Evolutionary conservation across 1,140 invertebrate species (phyloP).

Genomic region (Penaeus indicus): DNA sequence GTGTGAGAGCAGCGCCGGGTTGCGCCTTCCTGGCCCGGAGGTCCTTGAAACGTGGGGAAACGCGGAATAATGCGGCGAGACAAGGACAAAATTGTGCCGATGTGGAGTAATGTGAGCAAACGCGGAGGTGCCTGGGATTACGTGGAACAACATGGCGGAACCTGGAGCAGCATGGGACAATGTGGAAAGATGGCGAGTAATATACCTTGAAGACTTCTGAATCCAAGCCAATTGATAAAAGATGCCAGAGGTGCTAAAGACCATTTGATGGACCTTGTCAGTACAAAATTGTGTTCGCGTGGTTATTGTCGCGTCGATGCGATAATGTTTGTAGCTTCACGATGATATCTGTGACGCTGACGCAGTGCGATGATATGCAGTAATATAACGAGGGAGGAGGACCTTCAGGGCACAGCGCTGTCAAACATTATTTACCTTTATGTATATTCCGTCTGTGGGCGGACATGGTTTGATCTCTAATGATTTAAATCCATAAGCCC

Average conservation of each 20-base stretch:
- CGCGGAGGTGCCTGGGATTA: slow-evolving; percentile 2
- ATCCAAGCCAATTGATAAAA: slow-evolving; percentile 33
- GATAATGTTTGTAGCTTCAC: too few species aligned
- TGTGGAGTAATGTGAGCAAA: slow-evolving; percentile 32
- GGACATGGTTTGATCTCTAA: too few species aligned
- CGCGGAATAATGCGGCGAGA: slow-evolving; percentile 34
- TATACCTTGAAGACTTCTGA: slow-evolving; percentile 13
- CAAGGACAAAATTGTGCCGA: slow-evolving; percentile 37
- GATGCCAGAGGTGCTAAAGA: slow-evolving; percentile 21
- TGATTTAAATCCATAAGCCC: too few species aligned
- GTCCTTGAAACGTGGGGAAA: slow-evolving; percentile 31
- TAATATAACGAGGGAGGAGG: too few species aligned
- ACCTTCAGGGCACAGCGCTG: too few species aligned
- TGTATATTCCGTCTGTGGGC: too few species aligned
- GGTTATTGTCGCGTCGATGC: too few species aligned
- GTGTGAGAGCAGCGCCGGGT: background rate
- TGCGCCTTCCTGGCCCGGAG: background rate
- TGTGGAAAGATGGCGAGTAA: background rate
- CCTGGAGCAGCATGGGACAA: slow-evolving; percentile 21
- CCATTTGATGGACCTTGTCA: slow-evolving; percentile 3
- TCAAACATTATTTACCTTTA: too few species aligned
- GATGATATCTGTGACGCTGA: too few species aligned
- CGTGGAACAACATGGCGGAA: slow-evolving; percentile 19
- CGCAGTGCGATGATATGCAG: too few species aligned
- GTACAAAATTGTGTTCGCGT: too few species aligned